phyloP scores from a whole-genome alignment of 2,113 vertebrate genomes.

The Gallinago paraguaiae region DNA sequence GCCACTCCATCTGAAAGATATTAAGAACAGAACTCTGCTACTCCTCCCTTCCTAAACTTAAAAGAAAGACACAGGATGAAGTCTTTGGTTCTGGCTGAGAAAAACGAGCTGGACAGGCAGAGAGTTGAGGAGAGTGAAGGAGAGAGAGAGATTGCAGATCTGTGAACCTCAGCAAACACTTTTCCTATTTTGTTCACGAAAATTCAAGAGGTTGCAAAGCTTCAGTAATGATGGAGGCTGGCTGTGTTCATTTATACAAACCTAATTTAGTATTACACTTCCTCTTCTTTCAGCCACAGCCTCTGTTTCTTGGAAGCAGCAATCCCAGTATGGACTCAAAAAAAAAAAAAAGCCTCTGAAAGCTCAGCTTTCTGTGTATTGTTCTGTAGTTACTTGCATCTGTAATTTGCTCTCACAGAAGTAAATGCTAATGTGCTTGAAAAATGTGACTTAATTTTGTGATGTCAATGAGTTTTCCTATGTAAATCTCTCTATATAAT shows the following conservation, averaged over 20 bases:
- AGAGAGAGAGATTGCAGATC: not conserved
- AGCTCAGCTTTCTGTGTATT: not conserved
- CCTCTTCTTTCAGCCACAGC: not conserved
- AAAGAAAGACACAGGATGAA: not conserved
- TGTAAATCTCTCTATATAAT: not conserved
- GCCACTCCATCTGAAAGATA: not conserved
- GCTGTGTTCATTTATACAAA: not conserved
- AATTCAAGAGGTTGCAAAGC: not conserved
- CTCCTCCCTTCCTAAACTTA: not conserved
- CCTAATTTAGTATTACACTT: not conserved
- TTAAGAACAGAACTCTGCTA: not conserved
- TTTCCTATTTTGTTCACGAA: not conserved
- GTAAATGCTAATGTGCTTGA: not conserved
- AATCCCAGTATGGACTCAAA: not conserved
- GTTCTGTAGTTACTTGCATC: not conserved
- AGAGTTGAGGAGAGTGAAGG: not conserved
- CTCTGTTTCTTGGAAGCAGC: not conserved
- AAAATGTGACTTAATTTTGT: conserved; percentile 16
- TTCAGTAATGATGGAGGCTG: not conserved
- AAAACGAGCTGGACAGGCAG: not conserved
- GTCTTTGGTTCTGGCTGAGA: not conserved
- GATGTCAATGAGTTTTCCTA: not conserved
- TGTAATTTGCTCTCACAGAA: conserved; percentile 4
- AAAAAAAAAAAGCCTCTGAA: not conserved
- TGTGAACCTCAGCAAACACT: not conserved